A percentile compares a stretch with the other conserved stretches of the same genome.
Evolutionary conservation across 2,888 invertebrate genomes (phyloP).

Genomic region (Xanthorhoe spadicearia): DNA sequence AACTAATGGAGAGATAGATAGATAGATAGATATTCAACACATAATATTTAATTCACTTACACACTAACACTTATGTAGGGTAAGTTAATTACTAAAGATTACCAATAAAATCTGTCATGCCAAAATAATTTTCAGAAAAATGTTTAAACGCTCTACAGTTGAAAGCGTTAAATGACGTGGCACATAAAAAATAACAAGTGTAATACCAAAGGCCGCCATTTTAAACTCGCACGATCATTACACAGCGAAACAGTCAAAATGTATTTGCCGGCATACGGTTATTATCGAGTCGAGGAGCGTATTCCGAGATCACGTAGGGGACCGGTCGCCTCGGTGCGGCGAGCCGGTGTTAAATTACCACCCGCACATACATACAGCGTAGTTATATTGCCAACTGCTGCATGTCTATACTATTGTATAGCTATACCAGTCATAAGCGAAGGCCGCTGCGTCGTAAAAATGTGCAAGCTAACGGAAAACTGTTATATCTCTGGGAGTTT

Average conservation of each 20-base stretch:
- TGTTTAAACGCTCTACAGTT: background rate
- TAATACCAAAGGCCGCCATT: conserved; percentile 2
- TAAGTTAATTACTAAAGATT: no score
- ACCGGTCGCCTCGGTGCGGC: conserved; percentile 57
- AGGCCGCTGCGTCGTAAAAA: conserved; percentile 64
- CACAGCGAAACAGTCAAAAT: conserved; percentile 32
- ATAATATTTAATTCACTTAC: no score
- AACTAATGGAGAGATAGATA: background rate
- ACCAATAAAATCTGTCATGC: no score
- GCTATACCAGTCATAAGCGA: conserved; percentile 34
- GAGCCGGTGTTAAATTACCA: conserved; percentile 56
- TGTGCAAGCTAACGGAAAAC: conserved; percentile 75
- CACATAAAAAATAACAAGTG: background rate
- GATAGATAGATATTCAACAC: background rate
- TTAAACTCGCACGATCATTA: conserved; percentile 29
- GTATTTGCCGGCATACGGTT: conserved; percentile 46
- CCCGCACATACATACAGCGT: conserved; percentile 34
- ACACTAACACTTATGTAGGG: no score
- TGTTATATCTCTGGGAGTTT: conserved; percentile 43
- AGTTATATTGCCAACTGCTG: conserved; percentile 21
- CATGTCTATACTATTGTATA: conserved; percentile 16
- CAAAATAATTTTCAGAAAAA: background rate
- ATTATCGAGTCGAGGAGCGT: conserved; percentile 70
- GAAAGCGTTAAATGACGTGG: background rate
- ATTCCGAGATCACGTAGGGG: conserved; percentile 76